Conservation (phyloP, 1,140 invertebrate species). For the Drosophila lini region DNA sequence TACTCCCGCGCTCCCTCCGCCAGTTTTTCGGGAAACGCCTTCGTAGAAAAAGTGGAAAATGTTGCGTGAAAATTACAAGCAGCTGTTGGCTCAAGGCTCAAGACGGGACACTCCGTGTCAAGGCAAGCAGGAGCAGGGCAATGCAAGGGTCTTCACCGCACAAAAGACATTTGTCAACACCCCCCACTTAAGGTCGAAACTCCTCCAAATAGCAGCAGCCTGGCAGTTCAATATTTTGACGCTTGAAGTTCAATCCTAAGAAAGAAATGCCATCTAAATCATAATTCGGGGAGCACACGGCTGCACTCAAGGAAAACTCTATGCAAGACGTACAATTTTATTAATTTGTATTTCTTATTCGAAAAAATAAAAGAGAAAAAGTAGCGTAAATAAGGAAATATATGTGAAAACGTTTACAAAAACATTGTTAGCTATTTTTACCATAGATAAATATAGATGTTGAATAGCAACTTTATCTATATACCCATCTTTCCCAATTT, state of each 20-base stretch:
- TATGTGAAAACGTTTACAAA: too few relatives aligned
- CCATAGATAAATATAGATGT: too few relatives aligned
- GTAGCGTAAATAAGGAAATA: too few relatives aligned
- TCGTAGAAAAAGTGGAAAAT: conserved; percentile 65
- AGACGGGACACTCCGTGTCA: conserved; percentile 18
- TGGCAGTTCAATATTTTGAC: conserved; percentile 70
- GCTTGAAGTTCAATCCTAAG: conserved; percentile 67
- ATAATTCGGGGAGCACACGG: conserved; percentile 42
- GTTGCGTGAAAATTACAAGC: conserved; percentile 80
- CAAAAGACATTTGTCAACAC: conserved; percentile 82
- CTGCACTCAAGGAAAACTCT: conserved; percentile 6
- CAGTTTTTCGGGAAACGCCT: conserved; percentile 52
- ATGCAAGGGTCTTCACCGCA: conserved; percentile 33
- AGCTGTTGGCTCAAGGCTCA: conserved; percentile 52
- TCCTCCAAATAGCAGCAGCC: conserved; percentile 6
- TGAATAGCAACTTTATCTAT: too few relatives aligned
- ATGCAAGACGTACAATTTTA: too few relatives aligned
- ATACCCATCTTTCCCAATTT: neutral
- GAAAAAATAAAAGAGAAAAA: too few relatives aligned
- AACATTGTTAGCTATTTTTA: too few relatives aligned
- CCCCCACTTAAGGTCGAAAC: conserved; percentile 65
- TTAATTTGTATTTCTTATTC: too few relatives aligned
- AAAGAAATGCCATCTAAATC: conserved; percentile 56
- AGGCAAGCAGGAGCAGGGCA: conserved; percentile 16
- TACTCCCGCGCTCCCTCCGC: neutral